Percentiles rank a stretch among this genome's conserved stretches.
phyloP scores from a whole-genome alignment of 2,797 vertebrate genomes.

The Arnoldichthys spilopterus region DNA sequence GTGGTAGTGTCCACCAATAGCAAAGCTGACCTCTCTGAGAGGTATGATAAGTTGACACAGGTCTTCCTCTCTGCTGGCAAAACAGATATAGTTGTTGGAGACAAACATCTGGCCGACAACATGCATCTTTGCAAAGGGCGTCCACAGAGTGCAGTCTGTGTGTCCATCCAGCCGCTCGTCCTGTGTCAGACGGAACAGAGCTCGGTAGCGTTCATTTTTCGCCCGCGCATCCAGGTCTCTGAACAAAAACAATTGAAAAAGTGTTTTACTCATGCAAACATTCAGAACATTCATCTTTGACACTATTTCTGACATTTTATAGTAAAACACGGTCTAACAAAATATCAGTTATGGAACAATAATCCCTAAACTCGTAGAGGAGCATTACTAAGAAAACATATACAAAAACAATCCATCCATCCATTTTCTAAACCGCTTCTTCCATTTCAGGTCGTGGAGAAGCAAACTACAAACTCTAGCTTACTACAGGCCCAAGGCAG shows the following conservation, averaged over 20 bases:
- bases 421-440: too few species aligned
- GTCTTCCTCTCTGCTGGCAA: constrained; percentile 91
- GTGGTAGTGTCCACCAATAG: too few species aligned
- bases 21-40: constrained; percentile 85
- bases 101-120: constrained; percentile 95
- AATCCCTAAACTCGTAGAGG: too few species aligned
- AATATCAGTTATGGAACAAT: too few species aligned
- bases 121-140: constrained; percentile 93
- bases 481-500: too few species aligned
- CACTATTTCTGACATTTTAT: not conserved
- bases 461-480: too few species aligned
- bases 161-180: constrained; percentile 95
- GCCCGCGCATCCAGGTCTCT: constrained; percentile 95
- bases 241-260: constrained; percentile 8
- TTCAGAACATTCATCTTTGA: not conserved
- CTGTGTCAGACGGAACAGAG: constrained; percentile 88
- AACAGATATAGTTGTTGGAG: constrained; percentile 97
- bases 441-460: too few species aligned
- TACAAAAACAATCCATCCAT: too few species aligned
- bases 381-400: too few species aligned
- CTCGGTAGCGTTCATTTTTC: constrained; percentile 92
- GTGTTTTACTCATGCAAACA: not conserved
- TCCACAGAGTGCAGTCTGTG: constrained; percentile 95
- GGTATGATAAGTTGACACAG: constrained; percentile 95
- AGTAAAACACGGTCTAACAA: too few species aligned